phyloP scores from a whole-genome alignment of 2,797 vertebrate species.

The Naso thynnoides region DNA sequence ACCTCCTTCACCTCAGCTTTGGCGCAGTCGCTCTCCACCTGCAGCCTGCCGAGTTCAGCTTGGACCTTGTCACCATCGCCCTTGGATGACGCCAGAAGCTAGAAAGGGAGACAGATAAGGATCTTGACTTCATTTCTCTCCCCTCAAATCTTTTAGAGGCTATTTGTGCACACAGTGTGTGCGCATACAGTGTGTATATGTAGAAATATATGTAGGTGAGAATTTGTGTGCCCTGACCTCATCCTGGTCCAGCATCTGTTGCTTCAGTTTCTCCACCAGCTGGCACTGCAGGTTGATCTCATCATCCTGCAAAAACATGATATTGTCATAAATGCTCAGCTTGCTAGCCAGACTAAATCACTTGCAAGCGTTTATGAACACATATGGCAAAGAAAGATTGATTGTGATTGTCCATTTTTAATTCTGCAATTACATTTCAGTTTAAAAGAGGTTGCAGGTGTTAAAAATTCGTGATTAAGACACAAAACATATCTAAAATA shows the following conservation, averaged over 20 bases:
- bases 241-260: slow-evolving; percentile 98
- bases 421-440: background rate
- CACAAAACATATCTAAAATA: background rate
- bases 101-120: background rate
- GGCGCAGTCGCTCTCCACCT: slow-evolving; percentile 92
- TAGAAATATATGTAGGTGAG: slow-evolving; percentile 5
- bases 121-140: too few species aligned
- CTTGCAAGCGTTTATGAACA: background rate
- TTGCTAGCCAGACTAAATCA: background rate
- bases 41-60: slow-evolving; percentile 90
- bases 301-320: slow-evolving; percentile 88
- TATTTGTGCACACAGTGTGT: background rate
- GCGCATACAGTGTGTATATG: slow-evolving; percentile 5
- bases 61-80: slow-evolving; percentile 95
- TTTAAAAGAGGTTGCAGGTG: too few species aligned
- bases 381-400: background rate
- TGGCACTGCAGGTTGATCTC: slow-evolving; percentile 99
- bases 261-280: slow-evolving; percentile 95
- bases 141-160: background rate
- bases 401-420: background rate
- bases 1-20: slow-evolving; percentile 98
- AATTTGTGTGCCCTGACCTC: slow-evolving; percentile 86
- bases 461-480: background rate
- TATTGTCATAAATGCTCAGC: slow-evolving; percentile 7
- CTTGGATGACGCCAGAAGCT: slow-evolving; percentile 92